phyloP scores from a whole-genome alignment of 92 coral and sea anemone genomes.

The Parazoanthus atlanticus region DNA sequence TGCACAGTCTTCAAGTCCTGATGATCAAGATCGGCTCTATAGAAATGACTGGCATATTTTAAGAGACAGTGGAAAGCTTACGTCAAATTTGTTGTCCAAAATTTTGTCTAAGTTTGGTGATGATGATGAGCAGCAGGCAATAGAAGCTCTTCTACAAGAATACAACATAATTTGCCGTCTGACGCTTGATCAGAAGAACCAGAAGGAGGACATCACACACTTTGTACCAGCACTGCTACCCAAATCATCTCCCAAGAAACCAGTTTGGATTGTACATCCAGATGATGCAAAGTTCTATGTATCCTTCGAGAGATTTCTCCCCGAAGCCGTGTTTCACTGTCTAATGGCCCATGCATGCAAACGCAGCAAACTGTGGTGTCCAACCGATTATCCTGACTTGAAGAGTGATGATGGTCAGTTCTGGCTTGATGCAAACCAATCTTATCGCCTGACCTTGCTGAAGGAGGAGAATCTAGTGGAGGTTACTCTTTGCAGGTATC shows the following conservation, averaged over 20 bases:
- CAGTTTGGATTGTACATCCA: slow-evolving; percentile 34
- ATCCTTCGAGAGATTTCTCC: slow-evolving; percentile 55
- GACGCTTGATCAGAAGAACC: not conserved
- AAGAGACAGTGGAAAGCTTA: not conserved
- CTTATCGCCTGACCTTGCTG: slow-evolving; percentile 46
- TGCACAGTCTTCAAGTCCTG: not conserved
- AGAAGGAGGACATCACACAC: slow-evolving; percentile 26
- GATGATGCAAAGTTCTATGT: slow-evolving; percentile 50
- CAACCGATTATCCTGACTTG: slow-evolving; percentile 19
- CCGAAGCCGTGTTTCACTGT: slow-evolving; percentile 61
- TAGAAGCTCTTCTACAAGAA: not conserved
- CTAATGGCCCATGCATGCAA: slow-evolving; percentile 59
- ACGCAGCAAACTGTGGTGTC: slow-evolving; percentile 22
- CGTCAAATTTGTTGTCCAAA: not conserved
- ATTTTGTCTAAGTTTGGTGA: no score
- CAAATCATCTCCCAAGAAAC: slow-evolving; percentile 13
- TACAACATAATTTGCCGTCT: not conserved
- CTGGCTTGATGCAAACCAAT: slow-evolving; percentile 42
- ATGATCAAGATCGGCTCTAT: not conserved
- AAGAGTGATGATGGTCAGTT: slow-evolving; percentile 51
- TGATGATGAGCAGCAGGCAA: not conserved
- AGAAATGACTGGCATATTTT: not conserved
- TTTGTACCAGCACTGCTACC: slow-evolving; percentile 66
- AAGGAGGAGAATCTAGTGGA: slow-evolving; percentile 50
- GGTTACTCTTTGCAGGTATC: slow-evolving; percentile 45